A percentile compares a stretch with the other conserved stretches of the same genome.
Evolutionary conservation across 1,140 invertebrate genomes (phyloP).

Genomic region (Epicauta chinensis): DNA sequence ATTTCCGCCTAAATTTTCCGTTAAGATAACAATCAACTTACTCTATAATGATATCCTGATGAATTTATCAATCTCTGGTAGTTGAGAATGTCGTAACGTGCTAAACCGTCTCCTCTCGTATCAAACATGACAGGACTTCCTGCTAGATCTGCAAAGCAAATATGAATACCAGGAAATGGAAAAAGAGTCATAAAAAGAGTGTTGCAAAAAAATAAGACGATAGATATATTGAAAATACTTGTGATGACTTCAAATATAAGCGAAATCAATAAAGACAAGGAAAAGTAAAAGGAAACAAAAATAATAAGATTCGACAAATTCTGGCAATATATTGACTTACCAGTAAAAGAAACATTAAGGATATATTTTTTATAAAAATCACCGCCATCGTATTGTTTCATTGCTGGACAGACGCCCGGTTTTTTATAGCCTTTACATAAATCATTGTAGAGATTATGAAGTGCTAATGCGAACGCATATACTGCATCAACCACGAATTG

Average conservation of each 20-base stretch:
- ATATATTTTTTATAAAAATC: constrained; percentile 63
- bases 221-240: too few relatives aligned
- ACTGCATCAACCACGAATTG: constrained; percentile 87
- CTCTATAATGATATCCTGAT: constrained; percentile 56
- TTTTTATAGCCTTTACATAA: constrained; percentile 46
- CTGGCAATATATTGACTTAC: constrained; percentile 48
- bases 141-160: constrained; percentile 51
- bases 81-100: constrained; percentile 58
- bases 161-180: background rate
- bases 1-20: too few relatives aligned
- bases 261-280: too few relatives aligned
- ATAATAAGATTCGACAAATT: too few relatives aligned
- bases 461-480: constrained; percentile 75
- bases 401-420: constrained; percentile 52
- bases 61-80: constrained; percentile 49
- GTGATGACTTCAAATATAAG: too few relatives aligned
- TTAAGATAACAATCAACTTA: constrained; percentile 32
- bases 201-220: too few relatives aligned
- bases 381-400: constrained; percentile 62
- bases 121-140: constrained; percentile 62
- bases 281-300: too few relatives aligned
- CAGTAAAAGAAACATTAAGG: constrained; percentile 60
- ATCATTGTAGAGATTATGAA: constrained; percentile 56
- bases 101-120: constrained; percentile 59
- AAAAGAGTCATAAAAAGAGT: too few relatives aligned